These are phyloP conservation scores for Lobophora halterata DNA, from an alignment of 2,888 invertebrate genomes.

Conservation along the genomic window DNA sequence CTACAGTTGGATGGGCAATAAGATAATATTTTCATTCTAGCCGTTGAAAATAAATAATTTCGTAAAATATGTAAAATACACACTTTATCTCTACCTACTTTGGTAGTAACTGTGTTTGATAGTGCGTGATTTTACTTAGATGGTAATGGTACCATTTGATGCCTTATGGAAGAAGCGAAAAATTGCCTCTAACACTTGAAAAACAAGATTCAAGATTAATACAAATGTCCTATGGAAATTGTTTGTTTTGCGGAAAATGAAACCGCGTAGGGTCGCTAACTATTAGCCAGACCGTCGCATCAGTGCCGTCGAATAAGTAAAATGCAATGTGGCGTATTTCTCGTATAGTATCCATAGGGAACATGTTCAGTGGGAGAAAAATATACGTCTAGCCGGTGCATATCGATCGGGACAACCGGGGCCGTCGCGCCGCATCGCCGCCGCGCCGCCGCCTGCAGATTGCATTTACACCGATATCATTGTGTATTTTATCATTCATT, in stretches of 20 bases:
- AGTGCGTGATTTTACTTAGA: too few species aligned
- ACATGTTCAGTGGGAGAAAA: slow-evolving; percentile 53
- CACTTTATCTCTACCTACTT: too few species aligned
- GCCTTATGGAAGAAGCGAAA: too few species aligned
- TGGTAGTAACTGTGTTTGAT: too few species aligned
- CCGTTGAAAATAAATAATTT: slow-evolving; percentile 12
- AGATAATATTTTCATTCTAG: slow-evolving; percentile 8
- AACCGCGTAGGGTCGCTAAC: too few species aligned
- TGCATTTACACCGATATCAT: slow-evolving; percentile 57
- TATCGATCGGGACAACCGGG: slow-evolving; percentile 60
- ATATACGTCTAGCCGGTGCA: slow-evolving; percentile 66
- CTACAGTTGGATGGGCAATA: slow-evolving; percentile 8
- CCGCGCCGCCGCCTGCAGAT: slow-evolving; percentile 45
- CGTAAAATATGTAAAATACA: too few species aligned
- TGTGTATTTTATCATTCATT: neutral
- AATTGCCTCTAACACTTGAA: too few species aligned
- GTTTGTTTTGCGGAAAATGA: too few species aligned
- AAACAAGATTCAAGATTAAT: too few species aligned
- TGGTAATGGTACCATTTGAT: too few species aligned
- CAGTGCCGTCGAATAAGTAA: slow-evolving; percentile 7
- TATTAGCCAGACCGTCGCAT: too few species aligned
- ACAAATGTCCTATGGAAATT: too few species aligned
- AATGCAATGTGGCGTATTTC: slow-evolving; percentile 22
- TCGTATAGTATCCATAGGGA: slow-evolving; percentile 19
- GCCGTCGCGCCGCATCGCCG: slow-evolving; percentile 42